Base-by-base conservation (phyloP, 1,140 invertebrate species). In the Cyclargus thomasi region DNA sequence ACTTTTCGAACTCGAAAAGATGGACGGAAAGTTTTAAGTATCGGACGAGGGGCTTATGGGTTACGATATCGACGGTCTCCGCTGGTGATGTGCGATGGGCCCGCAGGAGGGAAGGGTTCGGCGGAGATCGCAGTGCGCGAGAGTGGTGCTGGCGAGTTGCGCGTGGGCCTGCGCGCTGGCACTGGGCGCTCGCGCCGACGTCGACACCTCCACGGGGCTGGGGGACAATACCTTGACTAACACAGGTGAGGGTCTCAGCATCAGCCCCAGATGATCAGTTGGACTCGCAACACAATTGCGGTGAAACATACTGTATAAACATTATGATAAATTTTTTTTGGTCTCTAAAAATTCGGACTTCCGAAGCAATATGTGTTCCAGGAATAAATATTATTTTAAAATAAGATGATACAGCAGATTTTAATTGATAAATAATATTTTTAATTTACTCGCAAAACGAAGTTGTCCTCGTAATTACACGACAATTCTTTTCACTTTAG, bases 81-180 rank as follows among this genome's bases (percentile, higher is more conserved):
- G 64, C 82, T 78, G 80, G 87, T 90, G 85, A 90, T 90, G 87
- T 90, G 85, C 81, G 79, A 88, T 87, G 85, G 85, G 78, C 80
- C 75, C 72, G 66, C 74, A 75, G 67, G 74, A 74, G 59, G 64
- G 68, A 39, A 74, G 66, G 67, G 69, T 67, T 67, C 78, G 77
- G 74, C 71, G 69, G 64, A 66, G 75, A 55, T 69, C 63, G 68
- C 70, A 72, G 67, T 68, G 74, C 67, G 71, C 73, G 67, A 71
- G 77, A 65, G 70, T 77, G 59, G 53, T 79, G 59, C 39, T 78
- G 22, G 76, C 72, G 62, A 67, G 73, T 20, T 89, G 86, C 86
- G 88, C 80, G 66, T 89, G 82, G 87, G 87, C 83, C 79, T 89
- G 83, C 82, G 88, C 79, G 70, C 73, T 87, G 67, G 74, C 85